Conservation (phyloP, 2,888 invertebrate species). For the Fabriciana adippe region DNA sequence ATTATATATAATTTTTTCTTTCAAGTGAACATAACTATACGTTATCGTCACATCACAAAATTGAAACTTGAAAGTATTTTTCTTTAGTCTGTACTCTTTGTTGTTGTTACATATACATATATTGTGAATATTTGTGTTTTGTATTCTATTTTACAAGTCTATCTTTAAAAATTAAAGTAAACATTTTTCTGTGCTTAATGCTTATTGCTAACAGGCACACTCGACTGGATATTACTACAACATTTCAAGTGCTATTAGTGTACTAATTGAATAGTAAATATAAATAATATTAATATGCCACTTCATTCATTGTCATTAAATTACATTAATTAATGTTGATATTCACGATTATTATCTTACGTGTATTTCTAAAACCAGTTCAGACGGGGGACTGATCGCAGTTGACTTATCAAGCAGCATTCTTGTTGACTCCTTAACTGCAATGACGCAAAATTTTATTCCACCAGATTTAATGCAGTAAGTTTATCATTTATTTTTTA, state of each 20-base stretch:
- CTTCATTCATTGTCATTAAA: conserved; percentile 7
- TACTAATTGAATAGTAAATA: conserved; percentile 6
- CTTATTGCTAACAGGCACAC: no score
- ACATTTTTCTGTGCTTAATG: no score
- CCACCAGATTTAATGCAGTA: conserved; percentile 64
- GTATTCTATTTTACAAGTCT: no score
- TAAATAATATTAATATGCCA: background rate
- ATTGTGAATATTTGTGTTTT: no score
- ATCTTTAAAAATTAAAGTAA: no score
- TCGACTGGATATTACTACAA: background rate
- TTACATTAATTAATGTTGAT: conserved; percentile 12
- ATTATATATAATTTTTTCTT: no score
- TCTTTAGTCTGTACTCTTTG: no score
- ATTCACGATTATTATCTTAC: conserved; percentile 8
- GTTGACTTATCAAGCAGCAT: conserved; percentile 61
- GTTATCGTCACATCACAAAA: no score
- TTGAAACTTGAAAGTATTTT: no score
- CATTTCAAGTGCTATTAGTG: background rate
- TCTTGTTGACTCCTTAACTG: conserved; percentile 65
- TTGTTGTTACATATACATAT: no score
- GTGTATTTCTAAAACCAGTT: conserved; percentile 15
- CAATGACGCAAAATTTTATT: conserved; percentile 58
- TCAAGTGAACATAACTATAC: no score
- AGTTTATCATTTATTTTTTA: conserved; percentile 44
- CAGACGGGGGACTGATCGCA: conserved; percentile 60